A percentile compares a stretch with the other conserved stretches of the same genome.
Evolutionary conservation across 2,113 vertebrate species (phyloP).

Genomic region (Ictidomys tridecemlineatus): DNA sequence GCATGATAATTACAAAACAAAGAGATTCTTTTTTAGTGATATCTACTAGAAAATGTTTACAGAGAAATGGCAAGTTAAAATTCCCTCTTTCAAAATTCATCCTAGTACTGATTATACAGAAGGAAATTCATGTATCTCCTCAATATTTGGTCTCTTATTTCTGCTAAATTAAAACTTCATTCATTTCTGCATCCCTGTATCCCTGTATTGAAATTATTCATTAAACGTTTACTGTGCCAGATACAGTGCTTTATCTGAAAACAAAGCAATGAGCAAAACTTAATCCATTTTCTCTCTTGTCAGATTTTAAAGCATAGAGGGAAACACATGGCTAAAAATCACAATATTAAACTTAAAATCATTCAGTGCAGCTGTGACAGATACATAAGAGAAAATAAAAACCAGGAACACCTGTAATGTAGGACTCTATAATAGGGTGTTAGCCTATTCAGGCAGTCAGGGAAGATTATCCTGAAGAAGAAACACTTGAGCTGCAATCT

Average conservation of each 20-base stretch:
- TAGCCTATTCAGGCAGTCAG: not conserved
- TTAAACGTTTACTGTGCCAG: not conserved
- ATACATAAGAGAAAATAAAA: not conserved
- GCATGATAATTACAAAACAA: conserved; percentile 62
- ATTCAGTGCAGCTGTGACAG: not conserved
- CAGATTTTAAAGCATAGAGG: not conserved
- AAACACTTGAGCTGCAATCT: not conserved
- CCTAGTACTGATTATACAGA: not conserved
- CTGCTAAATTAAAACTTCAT: not conserved
- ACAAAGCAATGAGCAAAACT: not conserved
- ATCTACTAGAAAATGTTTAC: conserved; percentile 9
- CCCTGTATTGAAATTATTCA: not conserved
- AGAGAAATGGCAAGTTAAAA: not conserved
- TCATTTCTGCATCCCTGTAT: not conserved
- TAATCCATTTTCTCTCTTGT: not conserved
- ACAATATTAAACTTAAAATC: not conserved
- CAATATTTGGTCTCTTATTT: not conserved
- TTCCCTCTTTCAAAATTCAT: conserved; percentile 16
- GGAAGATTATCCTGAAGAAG: not conserved
- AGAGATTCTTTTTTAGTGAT: conserved; percentile 3
- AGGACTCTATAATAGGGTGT: not conserved
- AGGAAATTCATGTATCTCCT: not conserved
- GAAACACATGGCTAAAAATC: not conserved
- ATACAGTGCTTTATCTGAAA: not conserved
- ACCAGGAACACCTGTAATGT: not conserved